Conservation (phyloP, 2,797 vertebrate species). For the Lerista edwardsae region DNA sequence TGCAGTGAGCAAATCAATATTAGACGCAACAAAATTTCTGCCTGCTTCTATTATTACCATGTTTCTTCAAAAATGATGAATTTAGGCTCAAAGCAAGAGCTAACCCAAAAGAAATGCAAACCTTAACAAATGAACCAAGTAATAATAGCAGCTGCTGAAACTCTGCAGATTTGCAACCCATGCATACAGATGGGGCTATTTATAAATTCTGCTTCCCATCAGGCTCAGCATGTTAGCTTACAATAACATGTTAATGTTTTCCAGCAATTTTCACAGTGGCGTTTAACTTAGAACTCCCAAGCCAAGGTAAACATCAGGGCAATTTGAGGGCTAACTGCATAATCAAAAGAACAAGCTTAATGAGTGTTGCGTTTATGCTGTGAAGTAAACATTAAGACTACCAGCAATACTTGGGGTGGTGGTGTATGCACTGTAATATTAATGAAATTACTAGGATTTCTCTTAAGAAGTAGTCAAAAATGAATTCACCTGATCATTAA, state of each 20-base stretch:
- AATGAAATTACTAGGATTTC: conserved; percentile 35
- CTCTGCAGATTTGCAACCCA: conserved; percentile 72
- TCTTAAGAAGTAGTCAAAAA: conserved; percentile 47
- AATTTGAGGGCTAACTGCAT: conserved; percentile 73
- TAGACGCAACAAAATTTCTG: conserved; percentile 1
- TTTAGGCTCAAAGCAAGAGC: conserved; percentile 34
- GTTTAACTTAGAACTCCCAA: conserved; percentile 73
- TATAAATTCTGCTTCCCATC: conserved; percentile 78
- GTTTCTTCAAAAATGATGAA: conserved; percentile 50
- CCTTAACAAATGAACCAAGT: conserved; percentile 55
- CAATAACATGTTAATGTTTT: conserved; percentile 84
- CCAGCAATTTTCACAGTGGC: conserved; percentile 78
- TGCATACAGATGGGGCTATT: conserved; percentile 74
- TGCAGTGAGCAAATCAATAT: not conserved
- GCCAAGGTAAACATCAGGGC: conserved; percentile 77
- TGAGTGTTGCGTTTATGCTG: conserved; percentile 70
- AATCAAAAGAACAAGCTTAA: conserved; percentile 71
- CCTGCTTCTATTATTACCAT: not conserved
- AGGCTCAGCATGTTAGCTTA: conserved; percentile 78
- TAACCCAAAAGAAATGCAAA: conserved; percentile 39
- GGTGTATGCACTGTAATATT: conserved; percentile 49
- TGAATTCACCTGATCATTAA: conserved; percentile 59
- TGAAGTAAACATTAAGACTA: conserved; percentile 66
- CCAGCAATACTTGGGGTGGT: conserved; percentile 44
- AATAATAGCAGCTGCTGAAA: conserved; percentile 62